These are phyloP conservation scores for Dysdera silvatica DNA, from an alignment of 1,140 invertebrate genomes.

Conservation along the genomic window DNA sequence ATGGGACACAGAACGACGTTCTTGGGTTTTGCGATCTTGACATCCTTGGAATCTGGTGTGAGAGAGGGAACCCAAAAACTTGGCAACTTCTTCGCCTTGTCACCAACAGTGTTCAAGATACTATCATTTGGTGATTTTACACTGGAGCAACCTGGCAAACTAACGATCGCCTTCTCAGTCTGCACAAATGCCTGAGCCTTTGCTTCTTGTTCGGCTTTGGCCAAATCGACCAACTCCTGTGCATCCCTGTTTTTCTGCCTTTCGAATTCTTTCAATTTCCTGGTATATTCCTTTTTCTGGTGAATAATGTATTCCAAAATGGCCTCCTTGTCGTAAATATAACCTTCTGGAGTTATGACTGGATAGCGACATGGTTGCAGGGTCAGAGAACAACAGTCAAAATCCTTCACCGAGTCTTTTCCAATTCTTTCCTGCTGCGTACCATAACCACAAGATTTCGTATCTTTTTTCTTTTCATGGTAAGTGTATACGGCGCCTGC, in stretches of 20 bases:
- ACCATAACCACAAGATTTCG: constrained; percentile 58
- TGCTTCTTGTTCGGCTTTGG: constrained; percentile 59
- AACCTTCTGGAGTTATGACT: constrained; percentile 83
- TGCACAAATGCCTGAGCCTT: constrained; percentile 69
- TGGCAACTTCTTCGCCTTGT: constrained; percentile 65
- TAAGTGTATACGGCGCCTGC: constrained; percentile 97
- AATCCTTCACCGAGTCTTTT: constrained; percentile 95
- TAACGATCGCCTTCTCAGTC: constrained; percentile 52
- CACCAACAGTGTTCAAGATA: constrained; percentile 66
- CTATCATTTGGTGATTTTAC: constrained; percentile 11
- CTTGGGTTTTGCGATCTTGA: constrained; percentile 72
- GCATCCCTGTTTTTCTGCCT: constrained; percentile 60
- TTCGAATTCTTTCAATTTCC: constrained; percentile 88
- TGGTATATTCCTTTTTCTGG: constrained; percentile 85
- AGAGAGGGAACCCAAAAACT: constrained; percentile 97
- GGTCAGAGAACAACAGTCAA: constrained; percentile 95
- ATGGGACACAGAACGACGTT: constrained; percentile 88
- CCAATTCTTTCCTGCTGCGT: constrained; percentile 60
- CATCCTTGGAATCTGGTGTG: constrained; percentile 71
- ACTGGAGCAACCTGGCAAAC: constrained; percentile 40
- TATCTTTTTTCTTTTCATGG: constrained; percentile 95
- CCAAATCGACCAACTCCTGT: constrained; percentile 54
- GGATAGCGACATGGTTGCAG: constrained; percentile 91
- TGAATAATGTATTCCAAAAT: constrained; percentile 91
- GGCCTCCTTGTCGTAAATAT: constrained; percentile 94